Percentiles rank a stretch among this genome's conserved stretches.
Evolutionary conservation across 2,888 invertebrate species (phyloP).

Genomic region (Drosophila mimica): DNA sequence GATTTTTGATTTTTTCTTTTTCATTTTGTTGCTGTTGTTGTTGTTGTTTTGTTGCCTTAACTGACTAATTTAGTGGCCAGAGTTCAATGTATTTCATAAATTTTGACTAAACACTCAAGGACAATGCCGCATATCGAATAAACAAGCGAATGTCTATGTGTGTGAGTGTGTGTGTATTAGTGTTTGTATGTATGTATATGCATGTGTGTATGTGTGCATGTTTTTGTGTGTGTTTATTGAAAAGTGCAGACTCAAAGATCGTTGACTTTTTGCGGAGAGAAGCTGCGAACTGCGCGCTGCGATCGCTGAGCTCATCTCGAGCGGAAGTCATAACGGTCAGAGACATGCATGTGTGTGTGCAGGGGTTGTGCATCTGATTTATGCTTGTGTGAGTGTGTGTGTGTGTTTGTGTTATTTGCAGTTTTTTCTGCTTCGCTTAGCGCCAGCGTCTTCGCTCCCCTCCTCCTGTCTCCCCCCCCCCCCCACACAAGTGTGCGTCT

Average conservation of each 20-base stretch:
- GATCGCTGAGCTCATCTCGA: constrained; percentile 46
- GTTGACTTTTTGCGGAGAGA: constrained; percentile 51
- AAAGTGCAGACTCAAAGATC: constrained; percentile 50
- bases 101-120: constrained; percentile 81
- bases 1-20: constrained; percentile 4
- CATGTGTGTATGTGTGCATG: neutral
- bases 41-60: constrained; percentile 60
- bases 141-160: constrained; percentile 19
- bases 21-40: neutral
- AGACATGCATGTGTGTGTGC: neutral
- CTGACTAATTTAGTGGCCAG: constrained; percentile 75
- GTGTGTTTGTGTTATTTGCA: constrained; percentile 6
- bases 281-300: constrained; percentile 5
- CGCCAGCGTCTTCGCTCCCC: constrained; percentile 61
- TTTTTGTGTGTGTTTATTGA: constrained; percentile 40
- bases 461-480: neutral
- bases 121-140: constrained; percentile 65
- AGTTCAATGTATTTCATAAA: constrained; percentile 82
- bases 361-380: constrained; percentile 31
- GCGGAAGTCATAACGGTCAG: constrained; percentile 77
- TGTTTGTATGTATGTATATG: constrained; percentile 1
- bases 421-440: constrained; percentile 71
- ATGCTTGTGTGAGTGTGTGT: constrained; percentile 16
- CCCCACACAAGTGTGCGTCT: constrained; percentile 23
- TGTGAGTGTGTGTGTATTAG: constrained; percentile 1